Percentiles rank a stretch among this genome's conserved stretches.
phyloP scores from a whole-genome alignment of 2,888 invertebrate genomes.

The Trichopria drosophilae region DNA sequence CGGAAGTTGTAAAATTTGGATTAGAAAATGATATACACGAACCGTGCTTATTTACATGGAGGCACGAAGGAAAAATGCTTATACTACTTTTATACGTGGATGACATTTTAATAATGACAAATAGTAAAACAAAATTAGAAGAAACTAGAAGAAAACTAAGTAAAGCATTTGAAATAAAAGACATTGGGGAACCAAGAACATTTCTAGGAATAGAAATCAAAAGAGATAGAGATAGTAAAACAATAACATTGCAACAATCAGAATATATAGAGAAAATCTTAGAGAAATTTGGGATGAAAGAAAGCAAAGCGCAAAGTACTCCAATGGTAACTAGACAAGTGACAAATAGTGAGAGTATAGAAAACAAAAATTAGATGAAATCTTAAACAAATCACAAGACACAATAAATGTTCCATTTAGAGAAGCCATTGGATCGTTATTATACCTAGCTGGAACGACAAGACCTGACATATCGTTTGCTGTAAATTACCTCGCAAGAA shows the following conservation, averaged over 20 bases:
- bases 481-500: constrained; percentile 21
- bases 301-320: constrained; percentile 6
- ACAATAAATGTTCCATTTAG: constrained; percentile 24
- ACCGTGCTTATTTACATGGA: constrained; percentile 27
- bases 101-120: no score
- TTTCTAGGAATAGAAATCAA: no score
- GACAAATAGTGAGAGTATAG: constrained; percentile 11
- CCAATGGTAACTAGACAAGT: constrained; percentile 29
- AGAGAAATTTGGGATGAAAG: no score
- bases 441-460: constrained; percentile 28
- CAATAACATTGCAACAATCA: no score
- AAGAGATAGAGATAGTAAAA: no score
- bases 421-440: constrained; percentile 33
- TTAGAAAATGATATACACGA: constrained; percentile 25
- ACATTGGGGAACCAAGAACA: no score
- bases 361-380: constrained; percentile 6
- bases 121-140: no score
- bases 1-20: constrained; percentile 19
- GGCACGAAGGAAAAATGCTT: no score
- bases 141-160: no score
- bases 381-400: neutral
- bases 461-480: constrained; percentile 22
- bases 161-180: no score
- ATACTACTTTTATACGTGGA: no score
- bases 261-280: no score